Base-by-base conservation (phyloP, 37 sponge, comb jelly and placozoan genomes). In the Theonella swinhoei region DNA sequence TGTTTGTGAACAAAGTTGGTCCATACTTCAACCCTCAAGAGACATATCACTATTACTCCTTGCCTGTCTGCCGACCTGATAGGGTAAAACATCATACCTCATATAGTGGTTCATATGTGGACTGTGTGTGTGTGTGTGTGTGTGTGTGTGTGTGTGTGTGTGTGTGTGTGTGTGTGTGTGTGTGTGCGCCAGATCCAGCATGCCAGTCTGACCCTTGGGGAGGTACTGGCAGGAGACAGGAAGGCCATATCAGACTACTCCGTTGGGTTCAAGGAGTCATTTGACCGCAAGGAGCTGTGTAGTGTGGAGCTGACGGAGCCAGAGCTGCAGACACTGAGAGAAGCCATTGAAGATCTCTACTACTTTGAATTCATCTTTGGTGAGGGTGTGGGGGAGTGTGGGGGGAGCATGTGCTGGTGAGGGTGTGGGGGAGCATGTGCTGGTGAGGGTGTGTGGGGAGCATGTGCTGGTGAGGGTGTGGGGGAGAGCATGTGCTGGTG, bases 11-110 rank as follows among this genome's bases (percentile, higher is more conserved):
- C 80, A 96, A 96, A 62, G 97, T 96, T 0, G 97, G 97, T 0
- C 97, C 97, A 0, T 96, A 96, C 71, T 96, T 83, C 82, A 96
- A 96, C 71, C 97, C 97, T 28, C 97, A 96, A 30, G 97, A 96
- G 72, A 96, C 97, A 19, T 96, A 96, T 35, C 94, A 95, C 38
- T 96, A 96, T 64, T 96, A 96, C 79, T 84, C 92, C 19, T 79
- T 96, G 0, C 95, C 97, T 25, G 86, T 96, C 5, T 96, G 97
- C 63, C 68, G 78, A 1, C 97, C 97, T 58, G 59, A 82, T 14
- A 81, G 94, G 94, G 95, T 95, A 28, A 22, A 78, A 26, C n/a
- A 31, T 39, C 37, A 72, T 40, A n/a, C 64, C 40, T 0, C 24
- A 72, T 38, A 34, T 9, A 30, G 34, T 7, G 33, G 71, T 70